Percentiles rank a stretch among this genome's conserved stretches.
Conservation (phyloP, 2,113 vertebrate genomes). For the Aspidoscelis tigris region DNA sequence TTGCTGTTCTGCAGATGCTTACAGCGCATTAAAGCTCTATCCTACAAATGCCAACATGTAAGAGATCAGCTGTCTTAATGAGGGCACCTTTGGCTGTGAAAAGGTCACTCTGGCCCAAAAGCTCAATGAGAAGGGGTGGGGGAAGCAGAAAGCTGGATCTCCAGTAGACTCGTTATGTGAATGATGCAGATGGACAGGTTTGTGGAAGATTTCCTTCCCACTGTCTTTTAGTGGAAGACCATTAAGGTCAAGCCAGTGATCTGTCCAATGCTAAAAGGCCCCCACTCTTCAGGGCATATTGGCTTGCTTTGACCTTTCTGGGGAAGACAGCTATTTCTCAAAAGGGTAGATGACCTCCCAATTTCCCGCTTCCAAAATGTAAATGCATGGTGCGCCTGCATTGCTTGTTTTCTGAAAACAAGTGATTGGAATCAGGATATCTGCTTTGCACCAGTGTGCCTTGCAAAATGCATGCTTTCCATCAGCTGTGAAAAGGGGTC, state of each 20-base stretch:
- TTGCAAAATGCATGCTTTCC: slow-evolving; percentile 4
- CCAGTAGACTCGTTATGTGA: slow-evolving; percentile 32
- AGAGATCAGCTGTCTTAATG: slow-evolving; percentile 31
- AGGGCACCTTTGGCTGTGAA: slow-evolving; percentile 38
- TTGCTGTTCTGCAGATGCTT: slow-evolving; percentile 10
- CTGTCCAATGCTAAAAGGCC: slow-evolving; percentile 20
- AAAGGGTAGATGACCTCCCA: neutral
- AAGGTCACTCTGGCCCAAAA: slow-evolving; percentile 53
- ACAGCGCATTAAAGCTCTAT: slow-evolving; percentile 21
- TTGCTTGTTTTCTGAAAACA: neutral
- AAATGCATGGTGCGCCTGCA: neutral
- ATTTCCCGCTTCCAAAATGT: neutral
- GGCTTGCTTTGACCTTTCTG: slow-evolving; percentile 32
- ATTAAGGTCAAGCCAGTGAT: slow-evolving; percentile 50
- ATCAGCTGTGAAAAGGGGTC: neutral
- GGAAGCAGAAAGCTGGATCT: slow-evolving; percentile 11
- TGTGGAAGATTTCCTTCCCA: slow-evolving; percentile 22
- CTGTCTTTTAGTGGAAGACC: slow-evolving; percentile 15
- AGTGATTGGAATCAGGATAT: neutral
- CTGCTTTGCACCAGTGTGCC: neutral
- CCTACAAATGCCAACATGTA: slow-evolving; percentile 44
- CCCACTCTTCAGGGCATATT: slow-evolving; percentile 17
- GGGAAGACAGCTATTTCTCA: slow-evolving; percentile 20
- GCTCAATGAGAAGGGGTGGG: slow-evolving; percentile 16
- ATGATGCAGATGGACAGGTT: slow-evolving; percentile 29